Base-by-base conservation (phyloP, 2,797 vertebrate species). In the Melanotaenia boesemani region DNA sequence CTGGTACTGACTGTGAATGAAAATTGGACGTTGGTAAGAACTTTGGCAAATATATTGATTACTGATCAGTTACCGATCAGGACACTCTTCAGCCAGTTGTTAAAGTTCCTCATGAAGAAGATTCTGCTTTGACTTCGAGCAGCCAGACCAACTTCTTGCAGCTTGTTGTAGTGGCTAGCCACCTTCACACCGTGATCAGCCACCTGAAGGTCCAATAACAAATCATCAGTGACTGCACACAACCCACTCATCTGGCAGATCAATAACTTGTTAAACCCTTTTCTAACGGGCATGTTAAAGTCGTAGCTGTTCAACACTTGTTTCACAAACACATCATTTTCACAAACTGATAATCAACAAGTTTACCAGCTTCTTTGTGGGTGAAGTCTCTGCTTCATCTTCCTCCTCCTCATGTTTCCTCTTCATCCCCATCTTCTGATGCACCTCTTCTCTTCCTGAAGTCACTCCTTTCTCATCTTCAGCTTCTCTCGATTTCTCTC, bases 81-180 rank as follows among this genome's bases (percentile, higher is more conserved):
- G 70, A 98, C 95, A 0, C 98, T 99, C 92, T 99, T 99, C 75
- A 99, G 94, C 98, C 98, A 99, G 87, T 99, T 99, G 94, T 99
- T 99, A 84, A 99, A 99, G 90, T 99, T 99, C 76, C 98, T 96
- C 92, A 99, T 95, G 93, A 97, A 96, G 91, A 98, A 96, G 80
- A 99, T 99, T 63, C 96, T 95, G 88, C 97, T 99, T 70, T 91
- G 95, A 82, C 93, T 98, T n/a, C 97, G 95, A 46, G 93, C 96
- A 13, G 94, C 95, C 72, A 98, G 90, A 12, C 98, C 97, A 8
- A 95, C 94, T 86, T 99, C 98, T 88, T 98, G 96, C 59, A 98
- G 95, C 4, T 94, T 90, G 83, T 99, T 99, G 81, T 99, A 99
- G 90, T 99, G 97, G 52, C 92, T 94, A 20, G 98, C 98, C 46